A percentile compares a stretch with the other conserved stretches of the same genome.
These are phyloP conservation scores for Tridacna gigas DNA, from an alignment of 2,888 invertebrate genomes.

Conservation along the genomic window DNA sequence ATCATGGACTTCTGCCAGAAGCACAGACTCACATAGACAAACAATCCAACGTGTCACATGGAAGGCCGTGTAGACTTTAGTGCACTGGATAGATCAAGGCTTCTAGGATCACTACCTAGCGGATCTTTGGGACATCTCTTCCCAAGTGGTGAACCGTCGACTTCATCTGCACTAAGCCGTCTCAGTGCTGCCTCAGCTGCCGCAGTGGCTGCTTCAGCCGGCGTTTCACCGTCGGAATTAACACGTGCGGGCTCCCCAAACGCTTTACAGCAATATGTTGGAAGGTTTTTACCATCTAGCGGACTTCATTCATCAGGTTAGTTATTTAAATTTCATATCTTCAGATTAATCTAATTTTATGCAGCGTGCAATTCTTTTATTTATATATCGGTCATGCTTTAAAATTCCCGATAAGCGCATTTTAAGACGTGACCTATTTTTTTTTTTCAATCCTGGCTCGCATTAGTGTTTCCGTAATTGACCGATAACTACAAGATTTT, in stretches of 20 bases:
- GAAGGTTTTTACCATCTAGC: constrained; percentile 41
- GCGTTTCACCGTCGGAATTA: constrained; percentile 45
- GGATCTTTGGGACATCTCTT: constrained; percentile 45
- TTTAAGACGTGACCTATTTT: no score
- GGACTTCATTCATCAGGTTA: constrained; percentile 53
- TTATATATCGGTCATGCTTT: no score
- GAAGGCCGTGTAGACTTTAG: constrained; percentile 59
- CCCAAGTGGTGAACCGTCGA: constrained; percentile 27
- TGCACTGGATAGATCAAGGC: constrained; percentile 57
- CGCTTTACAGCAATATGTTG: constrained; percentile 39
- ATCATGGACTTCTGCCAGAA: background rate
- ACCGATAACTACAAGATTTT: no score
- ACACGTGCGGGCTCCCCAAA: constrained; percentile 49
- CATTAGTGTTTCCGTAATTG: no score
- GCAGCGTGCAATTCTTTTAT: no score
- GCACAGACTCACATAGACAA: no score
- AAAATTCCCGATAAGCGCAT: no score
- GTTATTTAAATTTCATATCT: background rate
- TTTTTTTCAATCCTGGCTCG: no score
- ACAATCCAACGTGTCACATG: constrained; percentile 18
- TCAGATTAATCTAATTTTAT: no score
- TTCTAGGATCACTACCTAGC: constrained; percentile 37
- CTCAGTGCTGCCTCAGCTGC: constrained; percentile 45
- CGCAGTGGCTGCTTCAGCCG: constrained; percentile 41
- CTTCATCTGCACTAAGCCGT: constrained; percentile 31